Base-by-base conservation (phyloP, 2,797 vertebrate genomes). In the Tenualosa ilisha region DNA sequence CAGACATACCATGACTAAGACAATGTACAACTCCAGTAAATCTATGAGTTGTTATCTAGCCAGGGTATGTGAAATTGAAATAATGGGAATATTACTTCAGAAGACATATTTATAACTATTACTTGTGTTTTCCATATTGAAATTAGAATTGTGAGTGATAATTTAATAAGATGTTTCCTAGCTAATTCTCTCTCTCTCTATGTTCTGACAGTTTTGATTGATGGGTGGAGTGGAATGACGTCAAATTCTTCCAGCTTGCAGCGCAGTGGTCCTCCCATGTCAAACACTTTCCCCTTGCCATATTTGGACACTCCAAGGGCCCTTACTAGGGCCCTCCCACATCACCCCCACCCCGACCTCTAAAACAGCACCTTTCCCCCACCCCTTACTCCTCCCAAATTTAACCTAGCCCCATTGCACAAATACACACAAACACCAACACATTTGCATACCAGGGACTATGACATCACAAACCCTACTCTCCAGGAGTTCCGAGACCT, bases 251-350 rank as follows among this genome's bases (percentile, higher is more conserved):
- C 94, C 98, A 99, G 94, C 94, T 99, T 91, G 98, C 98, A 0
- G 98, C 98, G 26, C 98, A 99, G 93, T 99, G 98, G 98, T 99
- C 98, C 9, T 99, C 98, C 49, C 98, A 99, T 0, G 98, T 99
- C 93, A 99, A 99, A 93, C 97, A 99, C 94, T 99, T 99, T 91
- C 98, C 98, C n/a, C 97, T 99, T 88, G 99, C 97, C 91, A 96
- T 97, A 92, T 99, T 99, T 83, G 97, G 98, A 94, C 97, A 97
- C 95, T 93, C 96, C 26, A 99, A 99, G 94, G 95, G 96, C 87
- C 93, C 96, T 75, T 97, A 97, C 94, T 98, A 97, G 93, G 0
- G 7, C n/a, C 26, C 37, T 7, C 15, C 59, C 50, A 5, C 50
- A 2, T 8, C 22, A 50, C 81, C 56, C 31, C 68, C 68, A 11